Evolutionary conservation across 2,888 invertebrate genomes (phyloP), one percentile per base, ranked within the genome.

Genomic region (Morpho helenor): DNA sequence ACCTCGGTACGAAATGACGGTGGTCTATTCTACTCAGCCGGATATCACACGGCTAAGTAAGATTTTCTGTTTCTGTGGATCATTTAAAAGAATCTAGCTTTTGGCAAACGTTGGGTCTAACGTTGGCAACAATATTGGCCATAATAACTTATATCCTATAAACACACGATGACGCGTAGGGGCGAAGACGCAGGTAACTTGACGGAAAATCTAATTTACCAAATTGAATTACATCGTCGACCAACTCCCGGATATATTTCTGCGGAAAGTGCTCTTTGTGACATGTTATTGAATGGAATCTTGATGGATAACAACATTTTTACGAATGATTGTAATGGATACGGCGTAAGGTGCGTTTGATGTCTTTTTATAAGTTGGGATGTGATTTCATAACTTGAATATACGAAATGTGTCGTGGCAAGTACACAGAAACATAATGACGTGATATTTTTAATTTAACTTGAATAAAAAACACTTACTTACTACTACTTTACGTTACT

Each of bases 211-310:
- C 84, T 87, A 85, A 89, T 89, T 87, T 84, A 65, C 63, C 69
- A 89, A 89, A 89, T 89, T 88, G 89, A 87, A 88, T 89, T 82
- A 85, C 82, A 79, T 72, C 77, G 84, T 84, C 84, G 84, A 77
- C 77, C 77, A 75, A 75, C 72, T 77, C 68, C 61, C 68, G 70
- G 80, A 82, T 79, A 78, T 77, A 71, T 74, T 69, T 76, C 74
- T 70, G 65, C 64, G 59, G 58, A 55, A 58, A 70, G 70, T 68
- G 66, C 63, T 61, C 64, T 66, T 66, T 65, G 60, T 66, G 73
- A 66, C 72, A 69, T 72, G 75, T 74, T 75, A 74, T 76, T 76
- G 74, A 76, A 71, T 68, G 68, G 68, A 69, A 72, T 68, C 63
- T 59, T 60, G 65, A 62, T 64, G 61, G 60, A 66, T 64, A 49